These are phyloP conservation scores for Procambarus clarkii DNA, from an alignment of 1,140 invertebrate species.

Conservation along the genomic window DNA sequence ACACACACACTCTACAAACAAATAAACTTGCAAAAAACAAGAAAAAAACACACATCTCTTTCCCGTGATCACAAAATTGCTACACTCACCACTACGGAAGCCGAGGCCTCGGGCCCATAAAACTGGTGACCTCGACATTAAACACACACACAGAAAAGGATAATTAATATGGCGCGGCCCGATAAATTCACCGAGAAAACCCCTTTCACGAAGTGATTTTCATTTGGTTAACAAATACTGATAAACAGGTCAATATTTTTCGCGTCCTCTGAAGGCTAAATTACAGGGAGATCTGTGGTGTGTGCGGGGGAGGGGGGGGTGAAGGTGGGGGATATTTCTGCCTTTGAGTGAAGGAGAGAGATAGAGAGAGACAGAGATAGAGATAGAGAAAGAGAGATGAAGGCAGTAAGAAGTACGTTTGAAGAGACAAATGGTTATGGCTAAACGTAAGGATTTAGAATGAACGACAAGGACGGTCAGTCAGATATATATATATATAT, in stretches of 20 bases:
- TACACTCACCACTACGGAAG: background rate
- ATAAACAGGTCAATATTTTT: conserved; percentile 35
- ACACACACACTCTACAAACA: too few species aligned
- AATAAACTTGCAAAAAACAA: too few species aligned
- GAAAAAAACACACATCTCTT: too few species aligned
- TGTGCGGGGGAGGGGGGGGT: too few species aligned
- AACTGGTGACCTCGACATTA: conserved; percentile 32
- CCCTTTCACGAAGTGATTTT: conserved; percentile 35
- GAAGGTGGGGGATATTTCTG: too few species aligned
- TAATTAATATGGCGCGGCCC: conserved; percentile 21
- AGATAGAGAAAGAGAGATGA: conserved; percentile 7
- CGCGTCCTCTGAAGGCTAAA: conserved; percentile 2
- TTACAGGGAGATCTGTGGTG: background rate
- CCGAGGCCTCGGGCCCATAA: background rate
- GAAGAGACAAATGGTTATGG: background rate
- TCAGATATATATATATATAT: too few species aligned
- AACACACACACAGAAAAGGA: conserved; percentile 33
- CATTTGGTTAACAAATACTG: conserved; percentile 42
- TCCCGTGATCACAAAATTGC: too few species aligned
- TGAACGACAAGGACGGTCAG: too few species aligned
- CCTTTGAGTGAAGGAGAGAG: conserved; percentile 17
- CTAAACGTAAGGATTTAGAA: too few species aligned
- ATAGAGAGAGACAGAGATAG: too few species aligned
- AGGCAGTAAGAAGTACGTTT: too few species aligned
- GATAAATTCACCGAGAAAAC: background rate